These are phyloP conservation scores for Ophraella communa DNA, from an alignment of 2,888 invertebrate genomes.

Conservation along the genomic window DNA sequence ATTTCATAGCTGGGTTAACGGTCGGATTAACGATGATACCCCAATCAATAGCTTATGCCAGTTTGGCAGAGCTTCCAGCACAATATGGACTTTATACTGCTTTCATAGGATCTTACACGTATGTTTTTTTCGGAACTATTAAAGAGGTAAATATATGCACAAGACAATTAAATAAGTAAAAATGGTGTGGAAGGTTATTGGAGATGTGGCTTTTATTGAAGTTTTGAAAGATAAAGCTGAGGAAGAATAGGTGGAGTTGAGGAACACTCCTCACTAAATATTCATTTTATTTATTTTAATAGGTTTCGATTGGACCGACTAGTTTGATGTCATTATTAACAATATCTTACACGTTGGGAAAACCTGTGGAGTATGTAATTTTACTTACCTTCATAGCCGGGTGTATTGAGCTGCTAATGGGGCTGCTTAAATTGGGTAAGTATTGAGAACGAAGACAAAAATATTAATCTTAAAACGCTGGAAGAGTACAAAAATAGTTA, in stretches of 20 bases:
- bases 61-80: slow-evolving; percentile 81
- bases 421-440: slow-evolving; percentile 78
- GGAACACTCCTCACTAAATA: no score
- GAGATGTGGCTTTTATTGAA: no score
- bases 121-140: slow-evolving; percentile 85
- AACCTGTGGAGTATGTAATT: slow-evolving; percentile 75
- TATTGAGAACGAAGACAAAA: no score
- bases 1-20: slow-evolving; percentile 87
- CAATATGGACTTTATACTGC: slow-evolving; percentile 94
- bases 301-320: slow-evolving; percentile 86
- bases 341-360: slow-evolving; percentile 72
- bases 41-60: slow-evolving; percentile 91
- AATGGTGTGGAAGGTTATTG: no score
- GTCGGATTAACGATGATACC: slow-evolving; percentile 91
- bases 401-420: slow-evolving; percentile 79
- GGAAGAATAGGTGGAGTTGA: no score
- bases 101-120: slow-evolving; percentile 87
- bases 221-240: no score
- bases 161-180: no score
- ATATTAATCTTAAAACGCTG: no score
- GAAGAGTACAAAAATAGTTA: no score
- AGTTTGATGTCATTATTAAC: slow-evolving; percentile 90
- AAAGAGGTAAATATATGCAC: slow-evolving; percentile 65
- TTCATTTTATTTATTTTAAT: neutral
- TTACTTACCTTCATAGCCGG: slow-evolving; percentile 81